A percentile compares a stretch with the other conserved stretches of the same genome.
phyloP scores from a whole-genome alignment of 2,797 vertebrate species.

The Knipowitschia caucasica region DNA sequence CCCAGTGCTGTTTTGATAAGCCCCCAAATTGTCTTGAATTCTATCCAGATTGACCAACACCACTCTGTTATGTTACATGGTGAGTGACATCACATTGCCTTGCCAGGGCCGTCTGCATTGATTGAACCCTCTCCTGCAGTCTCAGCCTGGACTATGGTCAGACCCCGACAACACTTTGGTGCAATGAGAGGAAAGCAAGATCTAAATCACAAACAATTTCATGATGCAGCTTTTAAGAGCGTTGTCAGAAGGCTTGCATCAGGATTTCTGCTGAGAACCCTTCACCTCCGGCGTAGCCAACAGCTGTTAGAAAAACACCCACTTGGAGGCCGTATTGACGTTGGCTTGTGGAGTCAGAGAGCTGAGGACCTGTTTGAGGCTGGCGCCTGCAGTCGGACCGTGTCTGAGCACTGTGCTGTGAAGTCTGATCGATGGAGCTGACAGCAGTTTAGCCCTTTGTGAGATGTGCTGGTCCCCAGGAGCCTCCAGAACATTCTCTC shows the following conservation, averaged over 20 bases:
- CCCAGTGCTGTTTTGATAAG: too few relatives aligned
- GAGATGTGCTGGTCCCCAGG: constrained; percentile 56
- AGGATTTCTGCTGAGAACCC: constrained; percentile 10
- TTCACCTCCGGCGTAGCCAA: constrained; percentile 27
- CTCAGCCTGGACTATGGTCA: too few relatives aligned
- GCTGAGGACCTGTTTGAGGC: constrained; percentile 51
- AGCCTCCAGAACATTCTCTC: constrained; percentile 41
- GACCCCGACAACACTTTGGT: too few relatives aligned
- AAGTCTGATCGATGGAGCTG: constrained; percentile 64
- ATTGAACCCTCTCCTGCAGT: neutral
- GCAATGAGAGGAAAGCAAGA: too few relatives aligned
- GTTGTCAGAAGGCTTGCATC: neutral
- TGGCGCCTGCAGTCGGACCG: constrained; percentile 40
- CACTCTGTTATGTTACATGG: too few relatives aligned
- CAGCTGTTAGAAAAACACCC: constrained; percentile 28
- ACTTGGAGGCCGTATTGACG: constrained; percentile 52
- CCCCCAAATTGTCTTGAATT: too few relatives aligned
- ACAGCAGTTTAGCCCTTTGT: constrained; percentile 67
- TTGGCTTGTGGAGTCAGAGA: constrained; percentile 48
- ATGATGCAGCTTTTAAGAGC: too few relatives aligned
- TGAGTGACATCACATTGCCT: too few relatives aligned
- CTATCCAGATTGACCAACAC: too few relatives aligned
- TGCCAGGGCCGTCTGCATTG: neutral
- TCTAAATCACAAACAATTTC: too few relatives aligned
- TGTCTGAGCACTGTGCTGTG: constrained; percentile 62